Conservation (phyloP, 2,797 vertebrate genomes). For the Toxotes lorentzi region DNA sequence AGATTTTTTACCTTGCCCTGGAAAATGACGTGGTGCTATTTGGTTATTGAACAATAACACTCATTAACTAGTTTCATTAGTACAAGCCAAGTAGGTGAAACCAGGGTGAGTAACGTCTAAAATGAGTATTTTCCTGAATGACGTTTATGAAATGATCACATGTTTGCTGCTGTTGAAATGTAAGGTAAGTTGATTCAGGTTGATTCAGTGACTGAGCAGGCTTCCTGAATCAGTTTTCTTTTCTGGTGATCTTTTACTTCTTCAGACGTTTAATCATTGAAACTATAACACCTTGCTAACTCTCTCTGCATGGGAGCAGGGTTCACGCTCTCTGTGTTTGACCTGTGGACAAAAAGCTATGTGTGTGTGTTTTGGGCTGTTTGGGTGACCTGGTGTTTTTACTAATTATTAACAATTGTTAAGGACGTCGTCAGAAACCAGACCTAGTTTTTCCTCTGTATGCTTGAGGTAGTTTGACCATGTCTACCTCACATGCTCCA, state of each 20-base stretch:
- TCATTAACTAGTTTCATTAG: neutral
- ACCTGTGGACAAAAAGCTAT: neutral
- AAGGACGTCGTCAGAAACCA: neutral
- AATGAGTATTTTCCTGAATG: neutral
- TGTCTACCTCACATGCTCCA: slow-evolving; percentile 37
- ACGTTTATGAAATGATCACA: neutral
- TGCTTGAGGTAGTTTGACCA: slow-evolving; percentile 27
- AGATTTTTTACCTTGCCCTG: neutral
- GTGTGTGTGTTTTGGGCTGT: neutral
- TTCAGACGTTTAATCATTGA: slow-evolving; percentile 5
- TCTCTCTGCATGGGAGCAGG: slow-evolving; percentile 60
- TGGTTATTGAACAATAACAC: neutral
- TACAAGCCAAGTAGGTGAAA: neutral
- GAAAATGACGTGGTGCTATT: neutral
- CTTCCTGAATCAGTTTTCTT: slow-evolving; percentile 16
- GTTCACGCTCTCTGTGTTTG: slow-evolving; percentile 17
- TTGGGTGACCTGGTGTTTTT: neutral
- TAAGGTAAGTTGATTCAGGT: slow-evolving; percentile 11
- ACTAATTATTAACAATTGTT: slow-evolving; percentile 60
- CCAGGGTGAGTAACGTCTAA: neutral
- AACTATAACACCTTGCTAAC: slow-evolving; percentile 39
- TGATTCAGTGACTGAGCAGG: neutral
- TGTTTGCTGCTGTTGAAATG: slow-evolving; percentile 2
- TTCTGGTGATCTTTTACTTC: neutral
- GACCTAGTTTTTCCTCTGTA: neutral